Evolutionary conservation across 2,888 invertebrate species (phyloP), one percentile per base, ranked within the genome.

Genomic region (Tanytarsus gracilentus): DNA sequence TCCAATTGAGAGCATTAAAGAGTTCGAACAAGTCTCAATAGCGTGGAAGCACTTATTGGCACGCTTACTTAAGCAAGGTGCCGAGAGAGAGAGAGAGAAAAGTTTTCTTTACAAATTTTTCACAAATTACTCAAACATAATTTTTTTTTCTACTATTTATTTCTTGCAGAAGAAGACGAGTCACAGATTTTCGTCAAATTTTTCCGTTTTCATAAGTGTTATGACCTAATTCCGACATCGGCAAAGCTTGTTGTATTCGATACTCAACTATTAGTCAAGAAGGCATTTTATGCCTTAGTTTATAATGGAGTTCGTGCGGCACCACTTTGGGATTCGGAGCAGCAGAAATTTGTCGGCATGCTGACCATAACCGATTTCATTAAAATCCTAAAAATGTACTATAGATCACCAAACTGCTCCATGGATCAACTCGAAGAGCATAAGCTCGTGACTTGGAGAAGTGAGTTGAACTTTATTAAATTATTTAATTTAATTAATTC

Each of bases 181-280:
- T 91, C 92, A 71, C 92, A 94, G 78, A 95, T 96, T 71, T 95
- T 93, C 77, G 93, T 94, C 68, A 96, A 96, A 76, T 99, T 99
- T 81, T 98, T 99, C 86, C 93, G 94, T 77, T 97, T 96, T 77
- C 98, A 99, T 82, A 96, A 95, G 77, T 98, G 98, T 76, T 99
- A 99, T 79, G 99, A 99, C 80, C 83, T 99, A 76, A 97, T 99
- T 73, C 99, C 99, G 63, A 97, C 96, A 63, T 97, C 97, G 69
- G 96, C 97, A 66, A 99, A 99, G 78, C 80, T 99, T 73, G 98
- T 99, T 66, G 96, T 99, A 63, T 99, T 99, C 76, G 99, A 99
- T 78, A 99, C 98, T 49, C 92, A 96, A 74, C 82, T 99, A 63
- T 86, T 95, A 66, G 98, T 97, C 65, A 94, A 96, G 77, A 97